Conservation (phyloP, 2,797 vertebrate genomes). For the Nannoperca australis region DNA sequence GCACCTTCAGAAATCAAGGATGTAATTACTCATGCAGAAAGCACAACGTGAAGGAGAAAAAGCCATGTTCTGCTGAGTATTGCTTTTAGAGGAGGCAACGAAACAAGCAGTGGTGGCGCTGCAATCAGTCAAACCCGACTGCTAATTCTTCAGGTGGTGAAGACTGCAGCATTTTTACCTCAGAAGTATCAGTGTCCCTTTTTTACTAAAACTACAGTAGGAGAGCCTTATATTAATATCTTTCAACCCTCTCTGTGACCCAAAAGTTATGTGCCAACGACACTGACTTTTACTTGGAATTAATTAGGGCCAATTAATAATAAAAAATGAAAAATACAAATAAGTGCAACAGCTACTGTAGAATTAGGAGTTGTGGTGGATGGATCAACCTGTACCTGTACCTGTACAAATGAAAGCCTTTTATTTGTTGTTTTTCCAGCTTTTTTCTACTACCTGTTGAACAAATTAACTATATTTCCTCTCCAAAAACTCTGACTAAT, state of each 20-base stretch:
- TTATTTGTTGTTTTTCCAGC: not conserved
- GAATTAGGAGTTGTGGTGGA: not conserved
- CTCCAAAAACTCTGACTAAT: not conserved
- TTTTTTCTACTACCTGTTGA: slow-evolving; percentile 60
- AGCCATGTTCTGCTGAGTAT: slow-evolving; percentile 95
- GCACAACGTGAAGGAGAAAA: slow-evolving; percentile 93
- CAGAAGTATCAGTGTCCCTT: slow-evolving; percentile 34
- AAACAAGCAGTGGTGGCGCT: slow-evolving; percentile 89
- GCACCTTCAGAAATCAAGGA: slow-evolving; percentile 94
- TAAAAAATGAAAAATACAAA: not conserved
- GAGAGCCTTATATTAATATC: slow-evolving; percentile 10
- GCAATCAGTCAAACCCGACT: slow-evolving; percentile 95
- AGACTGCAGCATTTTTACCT: slow-evolving; percentile 84
- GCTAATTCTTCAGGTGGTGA: slow-evolving; percentile 95
- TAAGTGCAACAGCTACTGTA: not conserved
- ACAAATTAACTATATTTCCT: not conserved
- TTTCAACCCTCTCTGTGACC: slow-evolving; percentile 7
- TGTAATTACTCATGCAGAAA: slow-evolving; percentile 98
- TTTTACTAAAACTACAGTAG: slow-evolving; percentile 26
- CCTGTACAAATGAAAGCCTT: not conserved
- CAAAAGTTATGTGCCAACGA: slow-evolving; percentile 13
- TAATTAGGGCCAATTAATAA: too few relatives aligned
- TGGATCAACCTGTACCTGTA: not conserved
- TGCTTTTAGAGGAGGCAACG: slow-evolving; percentile 90
- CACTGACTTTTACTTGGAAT: not conserved